A percentile compares a stretch with the other conserved stretches of the same genome.
Conservation (phyloP, 2,888 invertebrate genomes). For the Tenthredo distinguenda region DNA sequence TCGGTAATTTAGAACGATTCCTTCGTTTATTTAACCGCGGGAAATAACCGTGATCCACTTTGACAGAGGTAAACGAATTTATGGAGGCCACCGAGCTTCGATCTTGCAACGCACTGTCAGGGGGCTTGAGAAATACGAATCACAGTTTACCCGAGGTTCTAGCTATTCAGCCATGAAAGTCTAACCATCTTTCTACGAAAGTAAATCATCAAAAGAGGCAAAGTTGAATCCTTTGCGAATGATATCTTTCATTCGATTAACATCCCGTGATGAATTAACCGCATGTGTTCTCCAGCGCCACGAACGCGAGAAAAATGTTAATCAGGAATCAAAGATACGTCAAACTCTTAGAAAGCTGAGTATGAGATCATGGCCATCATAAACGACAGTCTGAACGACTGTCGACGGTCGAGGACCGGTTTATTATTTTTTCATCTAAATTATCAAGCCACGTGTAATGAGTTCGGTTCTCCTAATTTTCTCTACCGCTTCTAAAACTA, state of each 20-base stretch:
- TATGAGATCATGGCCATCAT: conserved; percentile 34
- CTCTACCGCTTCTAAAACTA: not conserved
- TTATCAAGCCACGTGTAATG: not conserved
- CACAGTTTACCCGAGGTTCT: not conserved
- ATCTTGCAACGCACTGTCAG: conserved; percentile 5
- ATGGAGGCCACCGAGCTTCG: conserved; percentile 38
- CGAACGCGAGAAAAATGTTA: not conserved
- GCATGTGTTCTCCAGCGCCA: not conserved
- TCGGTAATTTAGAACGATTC: conserved; percentile 35
- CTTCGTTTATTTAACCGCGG: conserved; percentile 6
- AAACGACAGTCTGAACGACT: not conserved
- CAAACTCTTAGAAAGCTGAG: conserved; percentile 31
- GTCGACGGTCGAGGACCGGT: conserved; percentile 7
- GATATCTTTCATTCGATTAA: not conserved
- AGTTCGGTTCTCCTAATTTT: not conserved
- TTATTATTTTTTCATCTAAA: not conserved
- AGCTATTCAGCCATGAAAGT: not conserved
- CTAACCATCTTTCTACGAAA: not conserved
- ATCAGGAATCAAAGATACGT: conserved; percentile 31
- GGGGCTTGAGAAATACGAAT: not conserved
- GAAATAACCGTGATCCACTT: conserved; percentile 49
- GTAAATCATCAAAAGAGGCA: not conserved
- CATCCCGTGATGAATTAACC: not conserved
- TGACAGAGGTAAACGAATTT: conserved; percentile 49
- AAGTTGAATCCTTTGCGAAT: not conserved